phyloP scores from a whole-genome alignment of 2,888 invertebrate genomes.

The Drosophila phalerata region DNA sequence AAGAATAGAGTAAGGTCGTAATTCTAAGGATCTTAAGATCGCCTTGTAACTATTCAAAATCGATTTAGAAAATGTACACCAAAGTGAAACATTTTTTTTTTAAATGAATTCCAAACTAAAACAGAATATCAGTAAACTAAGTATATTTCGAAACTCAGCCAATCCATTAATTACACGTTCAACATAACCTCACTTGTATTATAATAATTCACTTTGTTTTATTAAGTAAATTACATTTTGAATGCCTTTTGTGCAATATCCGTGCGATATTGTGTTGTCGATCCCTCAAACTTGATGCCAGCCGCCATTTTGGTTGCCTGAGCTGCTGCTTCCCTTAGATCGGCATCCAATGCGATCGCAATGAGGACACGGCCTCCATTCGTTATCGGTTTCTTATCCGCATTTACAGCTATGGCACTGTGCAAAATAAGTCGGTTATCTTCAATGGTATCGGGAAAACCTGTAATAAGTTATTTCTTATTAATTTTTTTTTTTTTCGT shows the following conservation, averaged over 20 bases:
- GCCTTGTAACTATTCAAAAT: not conserved
- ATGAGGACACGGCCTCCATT: slow-evolving; percentile 96
- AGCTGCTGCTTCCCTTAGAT: slow-evolving; percentile 90
- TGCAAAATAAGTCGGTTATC: slow-evolving; percentile 89
- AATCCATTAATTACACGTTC: not conserved
- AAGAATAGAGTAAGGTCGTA: not conserved
- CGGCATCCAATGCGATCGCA: slow-evolving; percentile 89
- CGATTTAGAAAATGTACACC: not conserved
- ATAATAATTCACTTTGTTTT: not conserved
- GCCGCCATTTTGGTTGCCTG: slow-evolving; percentile 91
- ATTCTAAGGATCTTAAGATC: not conserved
- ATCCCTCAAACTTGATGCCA: slow-evolving; percentile 93
- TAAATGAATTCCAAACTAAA: not conserved
- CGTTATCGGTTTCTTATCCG: slow-evolving; percentile 89
- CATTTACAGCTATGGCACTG: slow-evolving; percentile 91
- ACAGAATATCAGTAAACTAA: not conserved
- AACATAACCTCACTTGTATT: not conserved
- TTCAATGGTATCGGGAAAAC: slow-evolving; percentile 84
- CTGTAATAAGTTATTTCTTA: slow-evolving; percentile 79
- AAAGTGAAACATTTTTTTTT: not conserved
- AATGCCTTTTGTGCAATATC: slow-evolving; percentile 97
- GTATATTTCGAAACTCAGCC: not conserved
- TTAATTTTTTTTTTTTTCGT: not conserved
- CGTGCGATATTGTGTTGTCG: slow-evolving; percentile 93
- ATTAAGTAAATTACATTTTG: slow-evolving; percentile 88